A percentile compares a stretch with the other conserved stretches of the same genome.
phyloP scores from a whole-genome alignment of 23 tunicate genomes.

The Styela plicata region DNA sequence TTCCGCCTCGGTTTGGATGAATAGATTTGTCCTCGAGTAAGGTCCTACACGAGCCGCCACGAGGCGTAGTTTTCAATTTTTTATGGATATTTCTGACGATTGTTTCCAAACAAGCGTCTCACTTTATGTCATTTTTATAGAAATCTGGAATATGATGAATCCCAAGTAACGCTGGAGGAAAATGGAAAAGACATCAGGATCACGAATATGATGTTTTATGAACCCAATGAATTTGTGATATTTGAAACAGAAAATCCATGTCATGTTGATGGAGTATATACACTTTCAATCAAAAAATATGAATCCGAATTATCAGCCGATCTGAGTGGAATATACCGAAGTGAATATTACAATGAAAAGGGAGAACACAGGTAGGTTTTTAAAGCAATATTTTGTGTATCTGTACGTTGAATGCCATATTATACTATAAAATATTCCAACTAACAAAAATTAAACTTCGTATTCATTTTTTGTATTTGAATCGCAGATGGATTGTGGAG shows the following conservation, averaged over 20 bases:
- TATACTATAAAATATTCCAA: no score
- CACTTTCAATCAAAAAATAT: constrained; percentile 20
- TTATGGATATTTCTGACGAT: background rate
- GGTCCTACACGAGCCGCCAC: no score
- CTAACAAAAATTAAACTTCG: no score
- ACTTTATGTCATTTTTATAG: background rate
- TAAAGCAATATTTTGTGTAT: no score
- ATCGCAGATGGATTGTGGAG: no score
- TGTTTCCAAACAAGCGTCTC: no score
- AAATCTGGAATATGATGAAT: background rate
- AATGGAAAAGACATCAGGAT: constrained; percentile 25
- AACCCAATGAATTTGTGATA: constrained; percentile 49
- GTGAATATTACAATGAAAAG: constrained; percentile 51
- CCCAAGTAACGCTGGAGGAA: background rate
- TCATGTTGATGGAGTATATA: constrained; percentile 31
- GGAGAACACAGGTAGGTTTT: constrained; percentile 53
- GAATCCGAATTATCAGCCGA: constrained; percentile 53
- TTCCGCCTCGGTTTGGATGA: no score
- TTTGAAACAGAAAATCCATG: constrained; percentile 37
- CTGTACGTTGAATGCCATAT: no score
- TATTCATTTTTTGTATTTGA: no score
- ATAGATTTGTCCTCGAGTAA: no score
- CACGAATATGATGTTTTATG: background rate
- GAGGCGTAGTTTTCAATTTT: background rate
- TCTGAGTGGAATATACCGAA: constrained; percentile 67